Base-by-base conservation (phyloP, 2,888 invertebrate species). In the Harmothoe impar region DNA sequence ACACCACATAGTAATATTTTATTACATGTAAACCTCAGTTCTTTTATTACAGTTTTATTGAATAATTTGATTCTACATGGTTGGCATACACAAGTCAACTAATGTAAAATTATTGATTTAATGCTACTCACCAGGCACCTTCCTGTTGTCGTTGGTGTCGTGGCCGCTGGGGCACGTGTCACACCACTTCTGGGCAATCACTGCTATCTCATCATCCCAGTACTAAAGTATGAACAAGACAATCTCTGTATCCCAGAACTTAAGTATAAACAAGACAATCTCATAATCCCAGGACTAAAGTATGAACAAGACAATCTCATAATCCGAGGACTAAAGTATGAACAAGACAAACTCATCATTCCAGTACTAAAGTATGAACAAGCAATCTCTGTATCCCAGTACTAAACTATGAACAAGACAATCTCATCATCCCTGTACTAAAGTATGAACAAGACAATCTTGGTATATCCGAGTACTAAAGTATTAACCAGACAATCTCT, bases 131-230 rank as follows among this genome's bases (percentile, higher is more conserved):
- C 94, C 93, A 89, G 94, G 94, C 23, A 94, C 92, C 17, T 90
- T 92, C 56, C 94, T 85, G 68, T 93, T 93, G 29, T 91, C 92
- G 20, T n/a, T n/a, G 17, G 81, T 31, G 91, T 94, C 94, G 52
- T 94, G 94, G 0, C 92, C 93, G 54, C 93, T 91, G 23, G 68
- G 91, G 91, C 94, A 94, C 35, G 94, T 94, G 31, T 93, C 92
- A 0, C 94, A 94, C 94, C 94, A 94, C 72, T 94, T 94, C 88
- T 93, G 92, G 31, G 94, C 94, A 10, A 94, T 93, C 1, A 92
- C 92, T 0, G 94, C 94, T 12, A 94, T 90, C 23, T 93, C 91
- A 29, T 93, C 93, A 62, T 94, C 94, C 94, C 94, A 94, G 78
- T 89, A 89, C 89, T 89, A 43, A 31, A 25, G 25, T 5, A 86